A percentile compares a stretch with the other conserved stretches of the same genome.
Evolutionary conservation across 2,113 vertebrate species (phyloP).

Genomic region (Dicrurus megarhynchus): DNA sequence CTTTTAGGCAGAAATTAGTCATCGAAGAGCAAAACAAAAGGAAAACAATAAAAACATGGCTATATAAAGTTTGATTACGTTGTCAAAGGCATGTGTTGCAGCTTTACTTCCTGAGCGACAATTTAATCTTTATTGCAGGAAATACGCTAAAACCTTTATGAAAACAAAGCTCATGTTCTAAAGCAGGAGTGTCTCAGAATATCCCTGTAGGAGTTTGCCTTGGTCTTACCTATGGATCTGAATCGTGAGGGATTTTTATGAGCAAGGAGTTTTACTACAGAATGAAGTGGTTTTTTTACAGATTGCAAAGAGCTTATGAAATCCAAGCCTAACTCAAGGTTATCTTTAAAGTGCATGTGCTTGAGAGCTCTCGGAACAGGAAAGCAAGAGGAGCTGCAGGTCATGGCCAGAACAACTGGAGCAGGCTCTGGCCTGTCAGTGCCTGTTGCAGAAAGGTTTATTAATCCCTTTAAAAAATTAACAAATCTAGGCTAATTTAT

Average conservation of each 20-base stretch:
- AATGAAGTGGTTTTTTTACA: background rate
- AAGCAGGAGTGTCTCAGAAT: background rate
- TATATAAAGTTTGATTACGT: constrained; percentile 33
- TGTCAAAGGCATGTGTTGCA: background rate
- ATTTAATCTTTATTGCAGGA: constrained; percentile 50
- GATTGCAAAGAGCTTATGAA: background rate
- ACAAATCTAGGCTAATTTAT: background rate
- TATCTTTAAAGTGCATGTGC: background rate
- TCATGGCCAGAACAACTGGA: background rate
- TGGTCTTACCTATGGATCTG: background rate
- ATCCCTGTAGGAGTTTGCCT: background rate
- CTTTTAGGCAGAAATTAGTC: constrained; percentile 14
- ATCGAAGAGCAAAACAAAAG: constrained; percentile 43
- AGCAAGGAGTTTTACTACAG: background rate
- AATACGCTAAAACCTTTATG: background rate
- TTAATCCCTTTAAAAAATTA: background rate
- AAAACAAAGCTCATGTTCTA: background rate
- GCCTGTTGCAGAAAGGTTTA: background rate
- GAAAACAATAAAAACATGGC: constrained; percentile 43
- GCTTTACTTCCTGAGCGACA: constrained; percentile 7
- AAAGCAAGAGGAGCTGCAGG: background rate
- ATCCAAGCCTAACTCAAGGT: background rate
- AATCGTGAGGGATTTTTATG: background rate
- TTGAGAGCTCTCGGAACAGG: background rate
- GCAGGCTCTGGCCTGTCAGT: background rate